phyloP scores from a whole-genome alignment of 2,888 invertebrate genomes.

The Callyntrura sp. region DNA sequence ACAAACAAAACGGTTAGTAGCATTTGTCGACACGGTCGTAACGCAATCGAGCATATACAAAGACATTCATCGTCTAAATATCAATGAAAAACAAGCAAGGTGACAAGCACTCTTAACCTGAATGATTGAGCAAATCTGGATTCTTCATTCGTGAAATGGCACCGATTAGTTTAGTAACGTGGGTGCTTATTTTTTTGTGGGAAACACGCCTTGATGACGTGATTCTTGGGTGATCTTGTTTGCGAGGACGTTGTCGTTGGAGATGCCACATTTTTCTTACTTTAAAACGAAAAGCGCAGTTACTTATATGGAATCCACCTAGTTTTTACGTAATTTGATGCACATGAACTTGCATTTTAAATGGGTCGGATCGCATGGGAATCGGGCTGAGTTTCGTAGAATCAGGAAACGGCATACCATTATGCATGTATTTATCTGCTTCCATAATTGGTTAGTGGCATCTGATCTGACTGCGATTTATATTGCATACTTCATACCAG shows the following conservation, averaged over 20 bases:
- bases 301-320: slow-evolving; percentile 67
- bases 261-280: not conserved
- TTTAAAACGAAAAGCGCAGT: slow-evolving; percentile 62
- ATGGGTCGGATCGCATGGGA: slow-evolving; percentile 70
- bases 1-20: not conserved
- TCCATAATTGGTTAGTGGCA: slow-evolving; percentile 73
- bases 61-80: slow-evolving; percentile 37
- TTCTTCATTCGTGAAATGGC: not conserved
- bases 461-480: not conserved
- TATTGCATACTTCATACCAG: slow-evolving; percentile 31
- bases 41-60: not conserved
- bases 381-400: slow-evolving; percentile 75
- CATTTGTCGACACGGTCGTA: slow-evolving; percentile 16
- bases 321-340: slow-evolving; percentile 55
- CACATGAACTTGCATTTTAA: slow-evolving; percentile 64
- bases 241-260: slow-evolving; percentile 25
- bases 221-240: slow-evolving; percentile 20
- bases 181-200: slow-evolving; percentile 18
- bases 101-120: slow-evolving; percentile 33
- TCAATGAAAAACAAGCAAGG: slow-evolving; percentile 41
- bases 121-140: slow-evolving; percentile 43
- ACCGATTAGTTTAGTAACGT: not conserved
- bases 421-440: slow-evolving; percentile 73
- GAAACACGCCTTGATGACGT: slow-evolving; percentile 35
- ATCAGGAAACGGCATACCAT: slow-evolving; percentile 76